Percentiles rank a stretch among this genome's conserved stretches.
phyloP scores from a whole-genome alignment of 2,113 vertebrate species.

The Paedocypris sp. region DNA sequence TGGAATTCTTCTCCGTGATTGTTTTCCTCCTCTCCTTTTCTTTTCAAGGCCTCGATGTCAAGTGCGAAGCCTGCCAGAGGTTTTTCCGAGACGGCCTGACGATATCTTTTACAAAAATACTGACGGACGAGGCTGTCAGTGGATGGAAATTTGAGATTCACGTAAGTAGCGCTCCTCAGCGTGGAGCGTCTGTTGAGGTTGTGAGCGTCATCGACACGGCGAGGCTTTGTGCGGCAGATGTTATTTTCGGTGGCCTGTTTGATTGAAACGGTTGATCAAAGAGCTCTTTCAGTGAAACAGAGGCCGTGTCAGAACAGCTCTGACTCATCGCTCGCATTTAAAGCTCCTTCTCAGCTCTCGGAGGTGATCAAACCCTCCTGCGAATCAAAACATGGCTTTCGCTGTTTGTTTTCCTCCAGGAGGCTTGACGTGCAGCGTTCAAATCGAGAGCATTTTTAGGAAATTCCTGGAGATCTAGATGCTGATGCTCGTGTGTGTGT shows the following conservation, averaged over 20 bases:
- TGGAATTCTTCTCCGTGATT: constrained; percentile 5
- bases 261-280: constrained; percentile 41
- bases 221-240: too few species aligned
- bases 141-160: constrained; percentile 99
- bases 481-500: background rate
- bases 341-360: constrained; percentile 24
- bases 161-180: too few species aligned
- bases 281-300: constrained; percentile 30
- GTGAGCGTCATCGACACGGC: too few species aligned
- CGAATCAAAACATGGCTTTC: background rate
- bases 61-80: constrained; percentile 98
- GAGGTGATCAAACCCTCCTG: background rate
- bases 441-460: too few species aligned
- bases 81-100: constrained; percentile 98
- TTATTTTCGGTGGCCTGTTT: constrained; percentile 37
- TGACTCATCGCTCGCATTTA: constrained; percentile 30
- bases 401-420: background rate
- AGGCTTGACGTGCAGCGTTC: too few species aligned
- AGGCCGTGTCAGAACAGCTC: constrained; percentile 26
- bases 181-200: too few species aligned
- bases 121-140: constrained; percentile 97
- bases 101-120: constrained; percentile 99
- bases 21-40: constrained; percentile 12
- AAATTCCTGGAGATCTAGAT: too few species aligned
- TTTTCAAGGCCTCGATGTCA: constrained; percentile 87